Conservation (phyloP, 2,113 vertebrate species). For the Chionomys nivalis region DNA sequence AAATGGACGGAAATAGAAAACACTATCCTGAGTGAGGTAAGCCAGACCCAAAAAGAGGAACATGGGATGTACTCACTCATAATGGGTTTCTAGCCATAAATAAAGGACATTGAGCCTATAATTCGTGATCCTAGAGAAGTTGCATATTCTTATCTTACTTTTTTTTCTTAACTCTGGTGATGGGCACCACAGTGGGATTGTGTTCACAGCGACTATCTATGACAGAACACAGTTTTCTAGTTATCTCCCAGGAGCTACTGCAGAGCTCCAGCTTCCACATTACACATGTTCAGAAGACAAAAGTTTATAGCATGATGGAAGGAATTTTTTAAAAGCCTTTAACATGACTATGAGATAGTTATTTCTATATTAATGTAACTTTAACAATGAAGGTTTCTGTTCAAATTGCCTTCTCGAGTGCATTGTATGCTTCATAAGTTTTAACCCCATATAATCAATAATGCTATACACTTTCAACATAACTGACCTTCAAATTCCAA, state of each 20-base stretch:
- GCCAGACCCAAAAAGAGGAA: no score
- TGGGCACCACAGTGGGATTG: background rate
- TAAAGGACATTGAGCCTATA: no score
- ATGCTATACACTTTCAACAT: conserved; percentile 79
- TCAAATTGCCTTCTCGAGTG: conserved; percentile 5
- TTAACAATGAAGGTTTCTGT: conserved; percentile 25
- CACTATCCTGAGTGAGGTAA: no score
- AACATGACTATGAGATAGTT: background rate
- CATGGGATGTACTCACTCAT: no score
- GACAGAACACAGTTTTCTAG: background rate
- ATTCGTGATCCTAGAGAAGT: no score
- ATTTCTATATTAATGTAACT: conserved; percentile 18
- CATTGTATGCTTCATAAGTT: conserved; percentile 1
- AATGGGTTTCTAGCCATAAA: no score
- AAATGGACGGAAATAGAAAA: no score
- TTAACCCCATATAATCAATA: conserved; percentile 56
- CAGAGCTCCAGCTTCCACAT: background rate
- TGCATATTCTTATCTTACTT: background rate
- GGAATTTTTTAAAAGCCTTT: background rate
- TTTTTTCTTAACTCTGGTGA: background rate
- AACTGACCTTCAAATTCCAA: conserved; percentile 80
- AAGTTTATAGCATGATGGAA: background rate
- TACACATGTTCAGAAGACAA: background rate
- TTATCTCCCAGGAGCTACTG: background rate
- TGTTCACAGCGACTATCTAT: background rate